Base-by-base conservation (phyloP, 2,113 vertebrate genomes). In the Brienomyrus longianalis region DNA sequence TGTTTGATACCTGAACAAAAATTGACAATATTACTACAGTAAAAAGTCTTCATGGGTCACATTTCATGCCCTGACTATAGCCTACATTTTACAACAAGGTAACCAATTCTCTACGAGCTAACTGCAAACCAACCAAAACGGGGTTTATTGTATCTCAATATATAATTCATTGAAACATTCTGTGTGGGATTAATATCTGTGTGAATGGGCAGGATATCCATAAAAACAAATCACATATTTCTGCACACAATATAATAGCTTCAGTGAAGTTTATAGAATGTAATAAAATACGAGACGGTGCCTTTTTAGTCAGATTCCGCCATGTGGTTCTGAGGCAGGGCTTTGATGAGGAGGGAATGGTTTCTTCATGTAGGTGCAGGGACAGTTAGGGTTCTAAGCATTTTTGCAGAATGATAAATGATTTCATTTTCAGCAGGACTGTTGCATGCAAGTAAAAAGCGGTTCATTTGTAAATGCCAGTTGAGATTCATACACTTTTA, bases 371-470 rank as follows among this genome's bases (percentile, higher is more conserved):
- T 13, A 27, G 35, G 35, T 43, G 31, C 74, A 19, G 74, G 74
- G 35, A 80, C 31, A 80, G 31, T 80, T 43, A 39, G 35, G 74
- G 17, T 80, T 43, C 74, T 80, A 80, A 80, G 35, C 74, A 6
- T 80, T 80, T 80, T 80, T 80, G 43, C 74, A 80, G 17, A 39
- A 80, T 80, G 74, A 80, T n/a, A 43, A 80, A 80, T 80, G 74
- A 80, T 80, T 80, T 80, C 74, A 80, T 80, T 80, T 43, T 43
- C 31, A 80, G 74, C 74, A 80, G 74, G 35, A 80, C 15, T 80
- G 35, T 19, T 43, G 31, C 35, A 35, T 80, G 31, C 31, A 43
- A 80, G 74, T 80, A 80, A 80, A 80, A 80, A 17, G 74, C 13
- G 5, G 74, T 80, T 43, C 74, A 80, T 80, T 80, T 80, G 35